Conservation (phyloP, 1,140 invertebrate species). For the Zelostemma sp. region DNA sequence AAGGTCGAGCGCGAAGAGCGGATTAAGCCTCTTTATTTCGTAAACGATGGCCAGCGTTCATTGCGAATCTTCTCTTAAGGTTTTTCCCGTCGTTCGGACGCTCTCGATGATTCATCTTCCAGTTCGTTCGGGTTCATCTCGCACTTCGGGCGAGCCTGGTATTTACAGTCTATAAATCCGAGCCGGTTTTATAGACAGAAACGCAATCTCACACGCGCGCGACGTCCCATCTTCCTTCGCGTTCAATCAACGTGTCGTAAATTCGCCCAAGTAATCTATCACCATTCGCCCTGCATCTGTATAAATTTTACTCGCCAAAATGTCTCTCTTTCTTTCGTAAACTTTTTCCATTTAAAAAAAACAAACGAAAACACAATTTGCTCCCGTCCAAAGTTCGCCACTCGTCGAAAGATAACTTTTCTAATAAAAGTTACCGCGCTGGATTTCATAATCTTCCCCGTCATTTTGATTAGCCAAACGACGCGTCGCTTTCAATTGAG, state of each 20-base stretch:
- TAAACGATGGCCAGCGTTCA: too few relatives aligned
- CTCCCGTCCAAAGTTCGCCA: slow-evolving; percentile 1
- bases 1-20: too few relatives aligned
- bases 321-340: slow-evolving; percentile 33
- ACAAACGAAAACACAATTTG: too few relatives aligned
- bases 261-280: slow-evolving; percentile 55
- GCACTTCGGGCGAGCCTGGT: too few relatives aligned
- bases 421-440: slow-evolving; percentile 56
- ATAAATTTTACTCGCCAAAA: slow-evolving; percentile 42
- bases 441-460: slow-evolving; percentile 13
- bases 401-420: slow-evolving; percentile 50
- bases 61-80: too few relatives aligned
- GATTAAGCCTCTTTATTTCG: too few relatives aligned
- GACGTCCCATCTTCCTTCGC: slow-evolving; percentile 37
- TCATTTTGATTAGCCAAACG: slow-evolving; percentile 24
- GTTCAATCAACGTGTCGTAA: slow-evolving; percentile 60
- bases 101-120: slow-evolving; percentile 31
- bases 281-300: slow-evolving; percentile 55
- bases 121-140: slow-evolving; percentile 16
- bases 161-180: slow-evolving; percentile 45
- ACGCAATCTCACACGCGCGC: slow-evolving; percentile 45
- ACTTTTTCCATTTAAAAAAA: slow-evolving; percentile 23
- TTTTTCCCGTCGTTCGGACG: too few relatives aligned
- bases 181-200: slow-evolving; percentile 16
- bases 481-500: slow-evolving; percentile 23